Conservation (phyloP, 2,113 vertebrate species). For the Corythornis vintsioides region DNA sequence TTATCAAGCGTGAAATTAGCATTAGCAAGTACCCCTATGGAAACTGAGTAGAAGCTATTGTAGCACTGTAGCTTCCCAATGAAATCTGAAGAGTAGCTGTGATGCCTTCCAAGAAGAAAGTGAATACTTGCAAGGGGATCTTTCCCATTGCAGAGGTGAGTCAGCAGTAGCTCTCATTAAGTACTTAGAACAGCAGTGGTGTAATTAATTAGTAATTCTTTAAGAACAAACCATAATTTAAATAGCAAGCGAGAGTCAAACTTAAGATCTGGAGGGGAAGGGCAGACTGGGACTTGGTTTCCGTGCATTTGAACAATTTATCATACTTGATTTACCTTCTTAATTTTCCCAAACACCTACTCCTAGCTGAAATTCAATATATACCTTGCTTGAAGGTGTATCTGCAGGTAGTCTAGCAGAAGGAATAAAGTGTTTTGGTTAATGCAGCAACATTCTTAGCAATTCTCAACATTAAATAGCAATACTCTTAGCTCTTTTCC, state of each 20-base stretch:
- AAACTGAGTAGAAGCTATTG: slow-evolving; percentile 43
- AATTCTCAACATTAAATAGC: too few species aligned
- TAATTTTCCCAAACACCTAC: background rate
- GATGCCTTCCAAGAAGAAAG: background rate
- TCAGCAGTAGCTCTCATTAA: background rate
- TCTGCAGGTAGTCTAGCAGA: background rate
- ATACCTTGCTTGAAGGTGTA: background rate
- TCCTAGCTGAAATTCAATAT: background rate
- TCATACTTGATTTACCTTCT: background rate
- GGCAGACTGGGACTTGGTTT: background rate
- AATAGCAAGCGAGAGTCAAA: background rate
- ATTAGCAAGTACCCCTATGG: slow-evolving; percentile 52
- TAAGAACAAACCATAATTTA: background rate
- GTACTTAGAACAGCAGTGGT: background rate
- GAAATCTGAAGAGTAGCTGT: background rate
- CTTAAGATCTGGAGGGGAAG: background rate
- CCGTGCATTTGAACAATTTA: background rate
- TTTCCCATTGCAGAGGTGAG: background rate
- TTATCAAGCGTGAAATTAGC: slow-evolving; percentile 72
- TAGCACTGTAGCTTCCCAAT: slow-evolving; percentile 16
- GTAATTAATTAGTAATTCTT: background rate
- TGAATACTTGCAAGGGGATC: background rate
- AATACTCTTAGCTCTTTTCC: background rate
- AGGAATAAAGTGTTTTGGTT: background rate
- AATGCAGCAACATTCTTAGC: background rate